Conservation (phyloP, 2,797 vertebrate species). For the Oreonectes daqikongensis region DNA sequence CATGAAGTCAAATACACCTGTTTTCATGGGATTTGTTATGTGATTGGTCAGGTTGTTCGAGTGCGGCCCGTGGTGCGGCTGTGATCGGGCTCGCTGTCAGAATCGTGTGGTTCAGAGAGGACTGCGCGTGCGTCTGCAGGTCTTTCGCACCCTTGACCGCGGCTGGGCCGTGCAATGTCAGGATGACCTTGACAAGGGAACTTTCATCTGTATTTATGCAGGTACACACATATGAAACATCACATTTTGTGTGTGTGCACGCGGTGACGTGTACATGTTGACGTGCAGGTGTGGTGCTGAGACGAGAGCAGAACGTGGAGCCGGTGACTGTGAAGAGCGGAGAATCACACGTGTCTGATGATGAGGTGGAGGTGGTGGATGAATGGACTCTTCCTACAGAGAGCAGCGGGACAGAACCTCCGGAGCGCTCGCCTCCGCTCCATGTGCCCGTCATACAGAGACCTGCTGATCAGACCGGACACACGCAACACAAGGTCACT, state of each 20-base stretch:
- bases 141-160: slow-evolving; percentile 83
- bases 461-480: slow-evolving; percentile 63
- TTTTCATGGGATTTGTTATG: neutral
- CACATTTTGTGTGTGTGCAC: neutral
- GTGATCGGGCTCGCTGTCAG: slow-evolving; percentile 82
- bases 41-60: slow-evolving; percentile 82
- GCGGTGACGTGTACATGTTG: neutral
- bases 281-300: slow-evolving; percentile 70
- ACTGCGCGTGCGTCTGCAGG: slow-evolving; percentile 86
- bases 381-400: slow-evolving; percentile 72
- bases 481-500: neutral
- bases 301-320: slow-evolving; percentile 45
- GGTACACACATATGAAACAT: slow-evolving; percentile 62
- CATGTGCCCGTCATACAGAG: slow-evolving; percentile 73
- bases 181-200: slow-evolving; percentile 90
- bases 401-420: slow-evolving; percentile 13
- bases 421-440: slow-evolving; percentile 51
- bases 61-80: slow-evolving; percentile 88
- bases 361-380: slow-evolving; percentile 80
- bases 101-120: slow-evolving; percentile 93
- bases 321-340: slow-evolving; percentile 55
- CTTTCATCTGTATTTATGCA: slow-evolving; percentile 90
- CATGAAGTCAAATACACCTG: too few species aligned
- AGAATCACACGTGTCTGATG: slow-evolving; percentile 68
- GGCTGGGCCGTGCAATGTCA: slow-evolving; percentile 93